These are phyloP conservation scores for Drosophila aff. DNA, from an alignment of 1,140 invertebrate genomes.

Conservation along the genomic window DNA sequence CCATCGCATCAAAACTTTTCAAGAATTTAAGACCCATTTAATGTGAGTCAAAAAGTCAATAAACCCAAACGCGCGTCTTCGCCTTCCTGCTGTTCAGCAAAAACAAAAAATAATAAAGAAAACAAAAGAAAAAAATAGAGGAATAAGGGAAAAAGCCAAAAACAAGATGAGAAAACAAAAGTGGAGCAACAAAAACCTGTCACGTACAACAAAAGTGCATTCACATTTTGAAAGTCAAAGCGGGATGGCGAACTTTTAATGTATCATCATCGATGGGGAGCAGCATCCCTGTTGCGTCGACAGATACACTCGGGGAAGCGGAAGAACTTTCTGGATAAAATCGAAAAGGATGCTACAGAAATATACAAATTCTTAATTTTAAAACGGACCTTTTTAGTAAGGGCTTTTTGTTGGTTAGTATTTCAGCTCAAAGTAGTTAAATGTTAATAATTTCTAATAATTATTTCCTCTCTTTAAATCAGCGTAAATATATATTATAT, in stretches of 20 bases:
- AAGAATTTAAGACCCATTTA: conserved; percentile 52
- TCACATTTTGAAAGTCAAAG: conserved; percentile 77
- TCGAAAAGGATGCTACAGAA: background rate
- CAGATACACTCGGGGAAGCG: background rate
- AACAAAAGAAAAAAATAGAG: background rate
- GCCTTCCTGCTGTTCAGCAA: conserved; percentile 50
- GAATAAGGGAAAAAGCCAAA: conserved; percentile 17
- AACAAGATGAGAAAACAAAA: conserved; percentile 53
- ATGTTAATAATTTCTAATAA: too few species aligned
- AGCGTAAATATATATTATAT: background rate
- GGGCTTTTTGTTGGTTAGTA: background rate
- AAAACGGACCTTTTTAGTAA: background rate
- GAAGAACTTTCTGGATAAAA: background rate
- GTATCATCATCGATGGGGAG: conserved; percentile 56
- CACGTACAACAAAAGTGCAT: conserved; percentile 79
- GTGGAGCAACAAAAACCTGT: conserved; percentile 73
- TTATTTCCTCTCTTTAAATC: background rate
- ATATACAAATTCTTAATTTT: background rate
- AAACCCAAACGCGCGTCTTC: conserved; percentile 46
- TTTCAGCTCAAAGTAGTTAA: too few species aligned
- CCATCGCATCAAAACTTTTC: conserved; percentile 41
- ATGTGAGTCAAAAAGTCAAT: conserved; percentile 67
- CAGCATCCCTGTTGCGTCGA: conserved; percentile 20
- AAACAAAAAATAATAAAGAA: background rate
- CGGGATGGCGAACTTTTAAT: conserved; percentile 64